Conservation (phyloP, 2,113 vertebrate species). For the Psittacara wagleri region DNA sequence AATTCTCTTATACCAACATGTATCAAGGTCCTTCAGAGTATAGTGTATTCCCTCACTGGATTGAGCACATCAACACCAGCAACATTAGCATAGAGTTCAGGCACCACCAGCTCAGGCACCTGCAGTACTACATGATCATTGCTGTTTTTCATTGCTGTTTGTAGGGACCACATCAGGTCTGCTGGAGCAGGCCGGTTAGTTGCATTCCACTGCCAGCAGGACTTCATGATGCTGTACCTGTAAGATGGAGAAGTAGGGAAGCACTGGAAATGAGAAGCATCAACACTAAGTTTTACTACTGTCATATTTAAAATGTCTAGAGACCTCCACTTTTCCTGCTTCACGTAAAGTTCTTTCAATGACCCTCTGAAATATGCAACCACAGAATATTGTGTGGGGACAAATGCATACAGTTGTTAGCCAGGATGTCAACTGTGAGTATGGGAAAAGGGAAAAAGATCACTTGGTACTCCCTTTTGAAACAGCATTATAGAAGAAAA, state of each 20-base stretch:
- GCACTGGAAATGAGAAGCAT: neutral
- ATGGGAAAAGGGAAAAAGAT: neutral
- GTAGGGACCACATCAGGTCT: slow-evolving; percentile 75
- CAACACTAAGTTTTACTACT: neutral
- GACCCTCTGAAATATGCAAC: neutral
- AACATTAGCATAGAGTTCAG: slow-evolving; percentile 69
- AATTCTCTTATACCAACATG: neutral
- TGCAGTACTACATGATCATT: slow-evolving; percentile 82
- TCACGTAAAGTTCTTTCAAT: neutral
- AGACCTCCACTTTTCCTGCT: neutral
- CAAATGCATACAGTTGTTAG: neutral
- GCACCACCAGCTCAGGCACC: slow-evolving; percentile 74
- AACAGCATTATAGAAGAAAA: neutral
- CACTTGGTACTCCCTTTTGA: neutral
- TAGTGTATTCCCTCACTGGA: slow-evolving; percentile 52
- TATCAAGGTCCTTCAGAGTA: slow-evolving; percentile 54
- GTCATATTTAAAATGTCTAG: neutral
- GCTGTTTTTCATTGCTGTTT: slow-evolving; percentile 75
- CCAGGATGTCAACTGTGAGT: neutral
- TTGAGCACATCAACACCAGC: slow-evolving; percentile 63
- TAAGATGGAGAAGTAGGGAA: neutral
- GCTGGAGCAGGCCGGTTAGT: slow-evolving; percentile 72
- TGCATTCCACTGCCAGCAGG: slow-evolving; percentile 88
- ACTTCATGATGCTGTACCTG: slow-evolving; percentile 87
- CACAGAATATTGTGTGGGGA: neutral